phyloP scores from a whole-genome alignment of 2,888 invertebrate genomes.

The Melanophora roralis region DNA sequence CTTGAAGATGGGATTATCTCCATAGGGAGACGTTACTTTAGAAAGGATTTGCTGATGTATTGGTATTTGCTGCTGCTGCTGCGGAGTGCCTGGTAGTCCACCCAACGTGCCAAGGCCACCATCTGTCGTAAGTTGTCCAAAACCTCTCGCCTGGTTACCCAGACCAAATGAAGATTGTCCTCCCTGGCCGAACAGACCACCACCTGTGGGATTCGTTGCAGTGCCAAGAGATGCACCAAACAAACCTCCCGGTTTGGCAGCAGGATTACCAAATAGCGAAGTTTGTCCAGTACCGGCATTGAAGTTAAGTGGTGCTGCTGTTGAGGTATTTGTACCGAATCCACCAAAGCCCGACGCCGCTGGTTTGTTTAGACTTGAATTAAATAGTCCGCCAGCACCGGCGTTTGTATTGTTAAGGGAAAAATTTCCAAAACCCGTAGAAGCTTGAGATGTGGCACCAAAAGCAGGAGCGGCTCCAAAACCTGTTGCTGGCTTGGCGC shows the following conservation, averaged over 20 bases:
- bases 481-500: slow-evolving; percentile 75
- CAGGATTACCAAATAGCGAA: slow-evolving; percentile 79
- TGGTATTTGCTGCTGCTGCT: slow-evolving; percentile 75
- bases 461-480: slow-evolving; percentile 76
- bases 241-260: slow-evolving; percentile 73
- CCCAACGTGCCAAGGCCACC: slow-evolving; percentile 65
- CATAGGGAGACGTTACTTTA: slow-evolving; percentile 89
- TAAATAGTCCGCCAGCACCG: slow-evolving; percentile 71
- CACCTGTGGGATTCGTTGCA: slow-evolving; percentile 57
- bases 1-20: slow-evolving; percentile 90
- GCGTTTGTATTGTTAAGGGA: slow-evolving; percentile 67
- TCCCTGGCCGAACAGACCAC: slow-evolving; percentile 78
- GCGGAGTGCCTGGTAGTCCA: slow-evolving; percentile 66
- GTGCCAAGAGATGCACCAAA: slow-evolving; percentile 74
- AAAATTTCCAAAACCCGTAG: slow-evolving; percentile 73
- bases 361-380: slow-evolving; percentile 75
- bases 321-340: slow-evolving; percentile 77
- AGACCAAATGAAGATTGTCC: slow-evolving; percentile 70
- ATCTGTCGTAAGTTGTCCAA: slow-evolving; percentile 65
- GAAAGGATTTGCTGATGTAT: slow-evolving; percentile 86
- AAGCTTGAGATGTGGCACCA: slow-evolving; percentile 71
- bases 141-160: slow-evolving; percentile 61
- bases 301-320: slow-evolving; percentile 74
- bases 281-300: slow-evolving; percentile 69
- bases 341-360: slow-evolving; percentile 79